Conservation (phyloP, 2,888 invertebrate species). For the Iselma pallidipennis region DNA sequence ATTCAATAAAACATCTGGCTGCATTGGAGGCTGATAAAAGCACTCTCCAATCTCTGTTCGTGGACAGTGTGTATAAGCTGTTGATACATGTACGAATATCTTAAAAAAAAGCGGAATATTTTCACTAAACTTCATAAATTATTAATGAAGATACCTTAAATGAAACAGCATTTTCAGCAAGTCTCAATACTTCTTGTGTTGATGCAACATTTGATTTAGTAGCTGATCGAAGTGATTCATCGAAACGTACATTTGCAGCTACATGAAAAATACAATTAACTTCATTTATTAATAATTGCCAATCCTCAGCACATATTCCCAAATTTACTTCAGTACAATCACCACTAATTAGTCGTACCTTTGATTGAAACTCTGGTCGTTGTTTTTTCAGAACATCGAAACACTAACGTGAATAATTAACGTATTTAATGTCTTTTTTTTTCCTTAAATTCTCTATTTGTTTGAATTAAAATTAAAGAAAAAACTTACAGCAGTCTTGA, state of each 20-base stretch:
- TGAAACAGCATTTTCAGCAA: neutral
- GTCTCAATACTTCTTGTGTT: neutral
- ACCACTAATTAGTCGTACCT: neutral
- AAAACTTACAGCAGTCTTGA: neutral
- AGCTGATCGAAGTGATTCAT: neutral
- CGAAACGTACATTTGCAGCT: neutral
- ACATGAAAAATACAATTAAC: neutral
- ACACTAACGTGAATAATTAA: too few relatives aligned
- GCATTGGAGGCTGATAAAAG: neutral
- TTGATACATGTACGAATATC: neutral
- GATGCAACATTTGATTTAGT: neutral
- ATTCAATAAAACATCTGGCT: neutral
- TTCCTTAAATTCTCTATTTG: too few relatives aligned
- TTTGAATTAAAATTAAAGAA: neutral
- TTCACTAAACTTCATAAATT: neutral
- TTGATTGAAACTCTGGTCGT: neutral
- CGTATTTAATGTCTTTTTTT: too few relatives aligned
- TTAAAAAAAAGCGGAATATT: neutral
- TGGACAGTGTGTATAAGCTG: neutral
- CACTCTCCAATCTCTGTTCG: neutral
- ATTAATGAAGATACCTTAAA: neutral
- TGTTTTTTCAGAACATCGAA: neutral
- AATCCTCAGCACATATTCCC: neutral
- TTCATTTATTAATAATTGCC: neutral
- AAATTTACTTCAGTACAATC: neutral